These are phyloP conservation scores for Anoplopoma fimbria DNA, from an alignment of 2,113 vertebrate species.

Conservation along the genomic window DNA sequence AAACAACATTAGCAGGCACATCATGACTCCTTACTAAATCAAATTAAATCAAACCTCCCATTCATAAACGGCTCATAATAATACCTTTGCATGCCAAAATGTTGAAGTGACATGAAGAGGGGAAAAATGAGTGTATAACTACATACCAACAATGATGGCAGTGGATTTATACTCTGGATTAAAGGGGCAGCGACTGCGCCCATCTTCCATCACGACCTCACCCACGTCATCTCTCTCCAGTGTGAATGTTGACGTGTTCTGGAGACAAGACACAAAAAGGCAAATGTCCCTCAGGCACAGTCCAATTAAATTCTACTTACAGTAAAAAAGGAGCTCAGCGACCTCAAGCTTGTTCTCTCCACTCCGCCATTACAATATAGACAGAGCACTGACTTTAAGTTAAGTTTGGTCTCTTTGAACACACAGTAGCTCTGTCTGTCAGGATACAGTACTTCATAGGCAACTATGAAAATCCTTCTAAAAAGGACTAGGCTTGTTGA, in stretches of 20 bases:
- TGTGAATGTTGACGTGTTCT: slow-evolving; percentile 90
- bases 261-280: slow-evolving; percentile 46
- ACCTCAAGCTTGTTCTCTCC: slow-evolving; percentile 14
- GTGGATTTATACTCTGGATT: slow-evolving; percentile 97
- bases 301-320: slow-evolving; percentile 50
- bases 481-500: background rate
- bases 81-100: background rate
- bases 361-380: slow-evolving; percentile 6
- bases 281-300: slow-evolving; percentile 52
- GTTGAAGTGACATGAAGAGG: background rate
- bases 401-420: slow-evolving; percentile 3
- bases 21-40: slow-evolving; percentile 58
- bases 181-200: slow-evolving; percentile 95
- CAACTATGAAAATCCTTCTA: background rate
- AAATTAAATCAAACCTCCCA: no score
- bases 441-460: background rate
- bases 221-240: slow-evolving; percentile 83
- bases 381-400: background rate
- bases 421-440: background rate
- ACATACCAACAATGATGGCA: slow-evolving; percentile 94
- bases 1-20: slow-evolving; percentile 51
- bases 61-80: slow-evolving; percentile 30
- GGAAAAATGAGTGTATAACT: background rate
- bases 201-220: slow-evolving; percentile 89
- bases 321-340: slow-evolving; percentile 42